phyloP scores from a whole-genome alignment of 2,888 invertebrate species.

The Sturmia bella region DNA sequence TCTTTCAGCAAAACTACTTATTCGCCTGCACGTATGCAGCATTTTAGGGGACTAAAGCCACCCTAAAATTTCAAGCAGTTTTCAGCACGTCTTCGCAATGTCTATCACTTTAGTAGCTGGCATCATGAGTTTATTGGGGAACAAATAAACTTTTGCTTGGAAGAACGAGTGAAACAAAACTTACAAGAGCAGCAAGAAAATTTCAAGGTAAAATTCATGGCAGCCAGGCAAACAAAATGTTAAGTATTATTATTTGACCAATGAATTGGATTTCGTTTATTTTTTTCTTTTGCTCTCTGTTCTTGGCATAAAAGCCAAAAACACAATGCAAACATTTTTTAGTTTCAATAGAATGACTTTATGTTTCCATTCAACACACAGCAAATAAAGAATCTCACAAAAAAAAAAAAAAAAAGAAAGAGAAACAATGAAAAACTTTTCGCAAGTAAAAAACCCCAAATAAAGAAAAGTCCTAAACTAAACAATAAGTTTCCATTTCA shows the following conservation, averaged over 20 bases:
- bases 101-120: not conserved
- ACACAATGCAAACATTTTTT: constrained; percentile 27
- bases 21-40: constrained; percentile 19
- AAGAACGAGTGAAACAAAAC: not conserved
- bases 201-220: constrained; percentile 55
- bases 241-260: constrained; percentile 62
- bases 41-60: too few species aligned
- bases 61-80: constrained; percentile 2
- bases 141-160: not conserved
- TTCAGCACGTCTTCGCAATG: constrained; percentile 41
- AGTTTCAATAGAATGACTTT: constrained; percentile 31
- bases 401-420: not conserved
- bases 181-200: constrained; percentile 24
- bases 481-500: constrained; percentile 49
- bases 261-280: constrained; percentile 38
- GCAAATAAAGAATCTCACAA: not conserved
- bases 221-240: constrained; percentile 58
- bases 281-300: not conserved
- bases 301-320: constrained; percentile 48
- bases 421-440: constrained; percentile 26
- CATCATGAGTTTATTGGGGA: constrained; percentile 12
- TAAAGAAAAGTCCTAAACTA: constrained; percentile 28
- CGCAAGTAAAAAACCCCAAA: constrained; percentile 8
- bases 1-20: not conserved
- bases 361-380: constrained; percentile 45